These are phyloP conservation scores for Saguinus imperator DNA, from an alignment of 2,113 vertebrate species.

Conservation along the genomic window DNA sequence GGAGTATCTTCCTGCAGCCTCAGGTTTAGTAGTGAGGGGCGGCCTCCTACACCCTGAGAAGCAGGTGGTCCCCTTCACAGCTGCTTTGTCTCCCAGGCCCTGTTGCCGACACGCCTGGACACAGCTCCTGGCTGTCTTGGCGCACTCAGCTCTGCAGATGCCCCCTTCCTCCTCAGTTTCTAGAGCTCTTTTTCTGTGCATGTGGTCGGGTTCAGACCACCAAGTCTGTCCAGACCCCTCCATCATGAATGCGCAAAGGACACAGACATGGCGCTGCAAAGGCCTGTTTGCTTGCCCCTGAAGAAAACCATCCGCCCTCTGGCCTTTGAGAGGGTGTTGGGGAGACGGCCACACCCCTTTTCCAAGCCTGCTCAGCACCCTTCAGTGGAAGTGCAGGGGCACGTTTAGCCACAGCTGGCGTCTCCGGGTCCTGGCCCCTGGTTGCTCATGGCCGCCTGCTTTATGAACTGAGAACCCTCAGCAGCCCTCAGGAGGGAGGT, in stretches of 20 bases:
- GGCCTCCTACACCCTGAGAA: neutral
- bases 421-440: fast-evolving
- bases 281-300: neutral
- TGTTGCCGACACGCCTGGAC: neutral
- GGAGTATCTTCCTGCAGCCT: neutral
- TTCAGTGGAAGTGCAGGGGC: neutral
- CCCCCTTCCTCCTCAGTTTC: neutral
- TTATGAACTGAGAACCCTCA: neutral
- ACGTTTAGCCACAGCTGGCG: neutral
- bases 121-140: neutral
- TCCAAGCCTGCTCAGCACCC: neutral
- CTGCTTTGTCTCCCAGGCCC: neutral
- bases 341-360: no score
- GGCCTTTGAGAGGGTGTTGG: neutral
- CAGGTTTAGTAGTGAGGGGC: neutral
- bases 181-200: fast-evolving
- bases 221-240: neutral
- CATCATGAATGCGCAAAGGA: neutral
- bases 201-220: neutral
- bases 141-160: neutral
- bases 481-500: neutral
- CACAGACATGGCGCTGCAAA: fast-evolving
- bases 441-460: neutral
- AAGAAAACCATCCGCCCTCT: neutral
- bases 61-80: neutral